Conservation (phyloP, 2,797 vertebrate genomes). For the Parambassis ranga region DNA sequence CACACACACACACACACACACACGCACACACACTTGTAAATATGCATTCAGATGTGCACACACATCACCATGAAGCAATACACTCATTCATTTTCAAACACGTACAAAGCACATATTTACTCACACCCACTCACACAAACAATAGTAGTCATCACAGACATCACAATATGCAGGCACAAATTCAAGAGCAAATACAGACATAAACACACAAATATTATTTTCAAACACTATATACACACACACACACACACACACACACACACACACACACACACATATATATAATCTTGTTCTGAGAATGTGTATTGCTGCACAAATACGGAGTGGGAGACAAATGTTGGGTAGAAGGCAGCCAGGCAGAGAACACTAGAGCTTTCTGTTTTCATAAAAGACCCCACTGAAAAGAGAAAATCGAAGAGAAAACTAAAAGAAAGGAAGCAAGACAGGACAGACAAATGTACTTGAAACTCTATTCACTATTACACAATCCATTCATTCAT, state of each 20-base stretch:
- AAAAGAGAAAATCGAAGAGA: constrained; percentile 5
- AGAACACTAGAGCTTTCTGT: background rate
- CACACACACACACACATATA: constrained; percentile 36
- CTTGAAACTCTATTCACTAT: constrained; percentile 26
- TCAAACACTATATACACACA: constrained; percentile 46
- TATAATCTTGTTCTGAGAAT: constrained; percentile 38
- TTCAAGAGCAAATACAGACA: constrained; percentile 44
- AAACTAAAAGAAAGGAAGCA: constrained; percentile 10
- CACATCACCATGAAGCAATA: background rate
- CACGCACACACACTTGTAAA: constrained; percentile 16
- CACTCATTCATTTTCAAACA: constrained; percentile 13
- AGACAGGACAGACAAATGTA: background rate
- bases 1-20: constrained; percentile 16
- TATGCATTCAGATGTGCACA: constrained; percentile 17
- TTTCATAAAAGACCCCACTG: background rate
- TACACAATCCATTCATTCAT: constrained; percentile 5
- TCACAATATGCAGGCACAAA: constrained; percentile 28
- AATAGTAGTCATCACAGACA: constrained; percentile 24
- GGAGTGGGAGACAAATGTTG: constrained; percentile 4
- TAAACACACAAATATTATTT: constrained; percentile 41
- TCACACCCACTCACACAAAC: constrained; percentile 24
- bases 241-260: constrained; percentile 49
- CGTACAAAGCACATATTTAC: constrained; percentile 10
- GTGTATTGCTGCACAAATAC: constrained; percentile 18
- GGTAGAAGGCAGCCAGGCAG: background rate